A percentile compares a stretch with the other conserved stretches of the same genome.
Conservation (phyloP, 2,888 invertebrate species). For the Ophion ventricosus region DNA sequence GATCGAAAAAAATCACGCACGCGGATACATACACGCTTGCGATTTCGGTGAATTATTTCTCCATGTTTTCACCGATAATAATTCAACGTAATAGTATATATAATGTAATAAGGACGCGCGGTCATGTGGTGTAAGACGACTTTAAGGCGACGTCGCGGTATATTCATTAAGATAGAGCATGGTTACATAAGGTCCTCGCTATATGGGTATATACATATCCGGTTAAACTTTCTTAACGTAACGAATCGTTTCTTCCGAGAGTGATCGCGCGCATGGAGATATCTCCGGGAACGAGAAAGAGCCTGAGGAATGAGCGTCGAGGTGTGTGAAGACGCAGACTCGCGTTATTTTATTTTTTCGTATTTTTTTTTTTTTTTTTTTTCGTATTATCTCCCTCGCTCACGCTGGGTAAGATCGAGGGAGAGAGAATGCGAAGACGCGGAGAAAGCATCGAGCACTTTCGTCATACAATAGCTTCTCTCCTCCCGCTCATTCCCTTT, state of each 20-base stretch:
- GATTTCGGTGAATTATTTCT: neutral
- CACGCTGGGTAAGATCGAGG: too few species aligned
- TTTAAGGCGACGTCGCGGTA: slow-evolving; percentile 23
- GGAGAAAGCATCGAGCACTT: slow-evolving; percentile 60
- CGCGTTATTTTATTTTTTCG: slow-evolving; percentile 13
- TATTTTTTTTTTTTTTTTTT: neutral
- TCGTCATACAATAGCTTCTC: slow-evolving; percentile 38
- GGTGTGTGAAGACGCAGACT: slow-evolving; percentile 48
- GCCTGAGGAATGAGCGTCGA: slow-evolving; percentile 15
- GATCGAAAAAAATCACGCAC: neutral
- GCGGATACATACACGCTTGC: neutral
- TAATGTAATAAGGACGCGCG: slow-evolving; percentile 6
- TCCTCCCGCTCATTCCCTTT: neutral
- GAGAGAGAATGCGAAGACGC: slow-evolving; percentile 37
- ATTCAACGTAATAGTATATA: neutral
- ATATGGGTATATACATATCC: slow-evolving; percentile 47
- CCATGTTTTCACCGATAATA: neutral
- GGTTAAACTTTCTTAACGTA: slow-evolving; percentile 68
- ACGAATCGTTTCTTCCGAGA: slow-evolving; percentile 65
- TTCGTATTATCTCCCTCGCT: slow-evolving; percentile 18
- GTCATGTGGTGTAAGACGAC: slow-evolving; percentile 6
- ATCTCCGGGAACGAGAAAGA: slow-evolving; percentile 30
- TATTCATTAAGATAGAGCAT: slow-evolving; percentile 23
- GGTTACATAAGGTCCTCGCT: slow-evolving; percentile 59
- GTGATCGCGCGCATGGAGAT: slow-evolving; percentile 26